Conservation (phyloP, 2,797 vertebrate genomes). For the Pipistrellus pipistrellus region DNA sequence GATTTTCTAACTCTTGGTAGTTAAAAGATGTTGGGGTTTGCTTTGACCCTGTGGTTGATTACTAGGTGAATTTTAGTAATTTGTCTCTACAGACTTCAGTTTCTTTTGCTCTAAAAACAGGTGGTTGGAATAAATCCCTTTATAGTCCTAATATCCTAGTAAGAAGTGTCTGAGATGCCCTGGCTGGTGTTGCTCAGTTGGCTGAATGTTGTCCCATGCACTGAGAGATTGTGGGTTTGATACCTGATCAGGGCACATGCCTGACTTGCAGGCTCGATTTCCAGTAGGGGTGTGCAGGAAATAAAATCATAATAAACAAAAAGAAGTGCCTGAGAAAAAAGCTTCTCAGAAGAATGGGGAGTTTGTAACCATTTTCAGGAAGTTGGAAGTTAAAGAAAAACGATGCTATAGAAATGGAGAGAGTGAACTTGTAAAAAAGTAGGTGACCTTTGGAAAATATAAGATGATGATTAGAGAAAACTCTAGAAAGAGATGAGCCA, state of each 20-base stretch:
- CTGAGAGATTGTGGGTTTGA: too few species aligned
- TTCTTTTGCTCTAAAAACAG: background rate
- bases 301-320: too few species aligned
- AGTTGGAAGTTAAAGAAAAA: conserved; percentile 19
- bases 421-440: background rate
- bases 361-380: background rate
- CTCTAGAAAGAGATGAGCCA: background rate
- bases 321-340: background rate
- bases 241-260: too few species aligned
- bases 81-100: background rate
- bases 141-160: background rate
- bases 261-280: too few species aligned
- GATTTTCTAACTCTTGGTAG: background rate
- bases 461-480: background rate
- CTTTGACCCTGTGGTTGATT: background rate
- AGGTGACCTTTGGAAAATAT: conserved; percentile 41
- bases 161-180: background rate
- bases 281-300: too few species aligned
- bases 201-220: too few species aligned
- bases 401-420: background rate
- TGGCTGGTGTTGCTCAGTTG: too few species aligned
- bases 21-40: background rate
- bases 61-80: background rate
- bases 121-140: background rate
- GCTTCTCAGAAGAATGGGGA: background rate